A percentile compares a stretch with the other conserved stretches of the same genome.
phyloP scores from a whole-genome alignment of 2,888 invertebrate species.

The Acleris emargana region DNA sequence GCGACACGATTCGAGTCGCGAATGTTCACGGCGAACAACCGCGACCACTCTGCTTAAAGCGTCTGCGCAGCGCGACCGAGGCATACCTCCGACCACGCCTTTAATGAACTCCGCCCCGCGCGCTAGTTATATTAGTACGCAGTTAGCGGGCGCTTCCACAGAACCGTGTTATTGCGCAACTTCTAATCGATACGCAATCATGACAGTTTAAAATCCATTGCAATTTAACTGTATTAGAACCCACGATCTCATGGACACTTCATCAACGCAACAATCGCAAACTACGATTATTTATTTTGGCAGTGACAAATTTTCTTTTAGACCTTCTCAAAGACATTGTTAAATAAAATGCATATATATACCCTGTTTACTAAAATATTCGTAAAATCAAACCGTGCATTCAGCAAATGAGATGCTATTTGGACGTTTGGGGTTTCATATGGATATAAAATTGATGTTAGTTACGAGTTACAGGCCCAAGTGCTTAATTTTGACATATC shows the following conservation, averaged over 20 bases:
- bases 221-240: too few relatives aligned
- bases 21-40: too few relatives aligned
- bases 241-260: neutral
- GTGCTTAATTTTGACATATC: conserved; percentile 25
- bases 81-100: too few relatives aligned
- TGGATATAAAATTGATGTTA: conserved; percentile 8
- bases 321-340: conserved; percentile 17
- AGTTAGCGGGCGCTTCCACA: too few relatives aligned
- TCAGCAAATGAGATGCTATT: neutral
- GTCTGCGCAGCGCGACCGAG: too few relatives aligned
- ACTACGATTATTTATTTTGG: conserved; percentile 18
- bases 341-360: conserved; percentile 53
- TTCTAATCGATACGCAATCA: too few relatives aligned
- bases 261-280: conserved; percentile 10
- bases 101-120: too few relatives aligned
- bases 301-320: conserved; percentile 23
- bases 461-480: conserved; percentile 10
- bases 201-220: too few relatives aligned
- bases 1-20: too few relatives aligned
- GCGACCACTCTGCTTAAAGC: too few relatives aligned
- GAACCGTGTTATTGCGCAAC: too few relatives aligned
- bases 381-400: conserved; percentile 6
- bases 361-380: conserved; percentile 62
- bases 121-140: too few relatives aligned
- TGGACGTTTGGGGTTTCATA: conserved; percentile 4